Conservation (phyloP, 1,140 invertebrate genomes). For the Hyles euphorbiae region DNA sequence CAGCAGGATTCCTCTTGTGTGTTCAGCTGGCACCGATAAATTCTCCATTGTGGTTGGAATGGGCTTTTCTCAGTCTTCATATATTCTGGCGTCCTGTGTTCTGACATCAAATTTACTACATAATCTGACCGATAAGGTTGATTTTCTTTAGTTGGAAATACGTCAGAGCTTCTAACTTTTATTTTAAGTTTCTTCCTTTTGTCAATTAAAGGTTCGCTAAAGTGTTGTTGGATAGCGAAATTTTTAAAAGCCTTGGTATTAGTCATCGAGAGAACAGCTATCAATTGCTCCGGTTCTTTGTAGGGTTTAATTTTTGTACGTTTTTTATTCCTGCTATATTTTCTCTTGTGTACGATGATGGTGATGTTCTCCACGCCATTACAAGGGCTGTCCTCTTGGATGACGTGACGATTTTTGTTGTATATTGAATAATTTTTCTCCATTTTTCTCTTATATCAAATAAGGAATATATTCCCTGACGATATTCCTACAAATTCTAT, state of each 20-base stretch:
- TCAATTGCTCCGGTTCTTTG: slow-evolving; percentile 3
- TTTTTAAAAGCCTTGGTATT: slow-evolving; percentile 2
- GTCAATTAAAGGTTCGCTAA: slow-evolving; percentile 12
- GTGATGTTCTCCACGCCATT: slow-evolving; percentile 4
- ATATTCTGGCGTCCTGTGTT: slow-evolving; percentile 1
- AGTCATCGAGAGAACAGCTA: neutral
- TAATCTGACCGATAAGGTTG: slow-evolving; percentile 10
- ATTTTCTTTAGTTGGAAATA: slow-evolving; percentile 5
- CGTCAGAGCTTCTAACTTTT: neutral
- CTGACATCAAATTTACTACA: slow-evolving; percentile 14
- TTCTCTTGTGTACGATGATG: slow-evolving; percentile 10
- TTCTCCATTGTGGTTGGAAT: slow-evolving; percentile 18
- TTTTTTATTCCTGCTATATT: slow-evolving; percentile 5
- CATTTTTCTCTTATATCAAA: neutral
- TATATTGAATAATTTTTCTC: neutral
- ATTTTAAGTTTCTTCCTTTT: neutral
- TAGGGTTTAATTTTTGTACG: slow-evolving; percentile 7
- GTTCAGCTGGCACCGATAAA: slow-evolving; percentile 49
- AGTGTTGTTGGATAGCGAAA: neutral
- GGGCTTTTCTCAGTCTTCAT: slow-evolving; percentile 10
- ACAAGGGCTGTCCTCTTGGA: neutral
- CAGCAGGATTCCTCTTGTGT: slow-evolving; percentile 44
- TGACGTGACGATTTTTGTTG: neutral
- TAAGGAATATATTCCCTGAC: too few species aligned
- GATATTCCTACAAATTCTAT: too few species aligned